Base-by-base conservation (phyloP, 1,140 invertebrate genomes). In the Trichonephila clavipes region DNA sequence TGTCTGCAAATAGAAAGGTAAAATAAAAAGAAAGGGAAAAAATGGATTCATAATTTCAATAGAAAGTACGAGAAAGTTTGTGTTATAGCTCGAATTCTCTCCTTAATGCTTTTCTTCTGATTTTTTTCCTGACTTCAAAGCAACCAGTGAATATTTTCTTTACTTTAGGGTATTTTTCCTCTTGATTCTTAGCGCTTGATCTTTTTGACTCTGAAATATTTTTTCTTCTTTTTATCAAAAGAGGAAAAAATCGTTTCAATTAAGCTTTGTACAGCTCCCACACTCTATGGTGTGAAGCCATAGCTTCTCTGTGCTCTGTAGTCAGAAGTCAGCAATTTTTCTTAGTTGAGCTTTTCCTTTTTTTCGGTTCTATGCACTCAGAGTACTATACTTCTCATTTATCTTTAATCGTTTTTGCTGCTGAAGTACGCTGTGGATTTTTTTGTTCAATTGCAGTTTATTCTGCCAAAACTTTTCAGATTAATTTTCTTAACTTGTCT, bases 111-210 rank as follows among this genome's bases (percentile, higher is more conserved):
- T 69, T 69, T 82, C n/a, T 83, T 59, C 19, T 18, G 21, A 58
- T 83, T 83, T 83, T 51, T 83, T 83, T 16, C 3, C 44, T 44
- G 14, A 24, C 40, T 59, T 59, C 51, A 58, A 83, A 83, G 44
- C 82, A 83, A 59, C 82, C 51, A 83, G 82, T 83, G 82, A 83
- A 83, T 77, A 77, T 77, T 77, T 77, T 77, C 72, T 34, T 77
- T 77, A 77, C 34, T 77, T 77, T 77, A 14, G 28, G 34, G 3
- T 34, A 18, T 28, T 34, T 77, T 77, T 51, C 24, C 7, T 2
- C 82, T 83, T 58, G n/a, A 16, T 24, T n/a, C 82, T 83, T 28
- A 59, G 72, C 1, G 16, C 51, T 83, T 16, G 44, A 51, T 51
- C 82, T 58, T 24, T 83, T 58, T n/a, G 40, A n/a, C n/a, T 51